Evolutionary conservation across 2,797 vertebrate species (phyloP).

Genomic region (Danio albolineatus): DNA sequence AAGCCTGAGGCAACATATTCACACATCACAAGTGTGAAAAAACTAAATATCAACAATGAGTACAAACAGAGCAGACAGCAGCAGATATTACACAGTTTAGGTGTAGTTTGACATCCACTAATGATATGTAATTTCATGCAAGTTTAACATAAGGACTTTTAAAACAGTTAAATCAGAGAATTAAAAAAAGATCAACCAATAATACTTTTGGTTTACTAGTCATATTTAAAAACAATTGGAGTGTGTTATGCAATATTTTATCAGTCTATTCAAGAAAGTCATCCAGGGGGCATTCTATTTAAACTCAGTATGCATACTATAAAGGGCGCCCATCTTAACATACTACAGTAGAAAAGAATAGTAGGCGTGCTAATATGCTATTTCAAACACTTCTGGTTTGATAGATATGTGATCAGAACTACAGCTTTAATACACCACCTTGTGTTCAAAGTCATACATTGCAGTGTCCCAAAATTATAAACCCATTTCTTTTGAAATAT

Average conservation of each 20-base stretch:
- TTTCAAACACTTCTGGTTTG: too few relatives aligned
- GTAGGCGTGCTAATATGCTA: neutral
- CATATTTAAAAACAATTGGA: neutral
- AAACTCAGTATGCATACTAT: neutral
- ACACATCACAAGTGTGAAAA: neutral
- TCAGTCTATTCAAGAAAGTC: neutral
- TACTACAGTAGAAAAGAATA: neutral
- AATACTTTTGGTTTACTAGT: too few relatives aligned
- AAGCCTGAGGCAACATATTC: slow-evolving; percentile 2
- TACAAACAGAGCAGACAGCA: neutral
- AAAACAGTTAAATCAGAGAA: too few relatives aligned
- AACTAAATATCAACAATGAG: neutral
- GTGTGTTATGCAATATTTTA: neutral
- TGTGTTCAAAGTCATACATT: slow-evolving; percentile 23
- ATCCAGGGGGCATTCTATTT: neutral
- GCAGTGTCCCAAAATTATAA: neutral
- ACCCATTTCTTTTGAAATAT: neutral
- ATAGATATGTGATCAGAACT: neutral
- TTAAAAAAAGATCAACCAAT: too few relatives aligned
- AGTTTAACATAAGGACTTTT: too few relatives aligned
- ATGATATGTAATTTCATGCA: too few relatives aligned
- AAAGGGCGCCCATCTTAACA: neutral
- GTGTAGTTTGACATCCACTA: neutral
- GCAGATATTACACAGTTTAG: neutral
- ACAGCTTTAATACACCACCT: slow-evolving; percentile 8